These are phyloP conservation scores for Sialis lutaria DNA, from an alignment of 2,888 invertebrate species.

Conservation along the genomic window DNA sequence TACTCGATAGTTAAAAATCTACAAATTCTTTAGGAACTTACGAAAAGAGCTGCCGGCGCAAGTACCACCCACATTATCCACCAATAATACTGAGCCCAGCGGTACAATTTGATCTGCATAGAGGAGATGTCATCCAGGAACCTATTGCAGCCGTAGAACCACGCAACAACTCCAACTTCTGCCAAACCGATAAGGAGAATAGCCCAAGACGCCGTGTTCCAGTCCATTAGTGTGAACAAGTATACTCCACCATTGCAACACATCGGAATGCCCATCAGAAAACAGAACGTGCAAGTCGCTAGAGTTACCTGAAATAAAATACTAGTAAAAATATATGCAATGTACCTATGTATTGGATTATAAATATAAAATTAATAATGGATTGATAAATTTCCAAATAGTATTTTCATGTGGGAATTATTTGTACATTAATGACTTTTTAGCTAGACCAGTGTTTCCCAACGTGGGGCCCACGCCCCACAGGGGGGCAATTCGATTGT, in stretches of 20 bases:
- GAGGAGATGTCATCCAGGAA: conserved; percentile 36
- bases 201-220: conserved; percentile 64
- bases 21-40: conserved; percentile 27
- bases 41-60: conserved; percentile 50
- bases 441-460: not conserved
- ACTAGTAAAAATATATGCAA: not conserved
- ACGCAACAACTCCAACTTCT: conserved; percentile 46
- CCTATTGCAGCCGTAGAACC: conserved; percentile 48
- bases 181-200: conserved; percentile 50
- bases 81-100: conserved; percentile 46
- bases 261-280: conserved; percentile 55
- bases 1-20: no score
- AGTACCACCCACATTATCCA: conserved; percentile 50
- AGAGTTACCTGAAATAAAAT: conserved; percentile 33
- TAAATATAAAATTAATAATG: not conserved
- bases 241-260: conserved; percentile 59
- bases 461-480: no score
- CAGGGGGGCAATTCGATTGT: no score
- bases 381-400: not conserved
- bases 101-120: conserved; percentile 48
- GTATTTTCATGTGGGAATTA: not conserved
- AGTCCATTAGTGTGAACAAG: conserved; percentile 53
- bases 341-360: no score
- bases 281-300: conserved; percentile 44
- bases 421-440: not conserved